Percentiles rank a stretch among this genome's conserved stretches.
Conservation (phyloP, 2,888 invertebrate genomes). For the Lomographa bimaculata region DNA sequence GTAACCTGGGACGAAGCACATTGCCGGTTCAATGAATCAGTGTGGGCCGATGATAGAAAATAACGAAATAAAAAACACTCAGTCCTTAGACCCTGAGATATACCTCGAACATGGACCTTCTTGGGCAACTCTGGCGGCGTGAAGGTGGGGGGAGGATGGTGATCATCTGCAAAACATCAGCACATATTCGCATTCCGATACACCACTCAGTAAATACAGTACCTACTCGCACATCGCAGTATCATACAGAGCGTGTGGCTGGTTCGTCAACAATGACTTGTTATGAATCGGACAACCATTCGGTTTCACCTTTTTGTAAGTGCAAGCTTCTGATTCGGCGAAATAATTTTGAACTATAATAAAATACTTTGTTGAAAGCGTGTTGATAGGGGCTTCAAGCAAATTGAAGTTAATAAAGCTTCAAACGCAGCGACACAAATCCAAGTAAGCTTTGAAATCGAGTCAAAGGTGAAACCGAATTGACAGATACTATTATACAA, state of each 20-base stretch:
- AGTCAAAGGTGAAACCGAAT: conserved; percentile 55
- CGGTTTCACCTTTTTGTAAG: conserved; percentile 51
- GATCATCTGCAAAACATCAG: conserved; percentile 97
- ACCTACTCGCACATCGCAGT: conserved; percentile 68
- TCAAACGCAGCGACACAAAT: conserved; percentile 24
- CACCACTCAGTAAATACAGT: conserved; percentile 74
- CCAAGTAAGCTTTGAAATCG: conserved; percentile 25
- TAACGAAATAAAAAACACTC: conserved; percentile 70
- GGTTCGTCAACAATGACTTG: conserved; percentile 40
- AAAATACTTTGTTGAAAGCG: conserved; percentile 25
- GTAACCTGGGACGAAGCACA: conserved; percentile 72
- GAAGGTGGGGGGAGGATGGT: conserved; percentile 98
- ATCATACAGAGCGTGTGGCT: conserved; percentile 63
- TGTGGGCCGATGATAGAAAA: conserved; percentile 73
- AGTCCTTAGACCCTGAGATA: conserved; percentile 77
- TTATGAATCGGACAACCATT: conserved; percentile 33
- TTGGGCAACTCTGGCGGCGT: conserved; percentile 99
- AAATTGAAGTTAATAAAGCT: conserved; percentile 30
- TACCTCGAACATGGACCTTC: conserved; percentile 98
- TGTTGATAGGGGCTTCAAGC: conserved; percentile 28
- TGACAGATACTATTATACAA: conserved; percentile 41
- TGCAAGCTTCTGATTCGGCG: conserved; percentile 26
- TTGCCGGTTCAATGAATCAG: conserved; percentile 67
- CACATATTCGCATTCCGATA: conserved; percentile 85
- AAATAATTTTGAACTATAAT: conserved; percentile 15